Conservation (phyloP, 2,797 vertebrate genomes). For the Sciaenops ocellatus region DNA sequence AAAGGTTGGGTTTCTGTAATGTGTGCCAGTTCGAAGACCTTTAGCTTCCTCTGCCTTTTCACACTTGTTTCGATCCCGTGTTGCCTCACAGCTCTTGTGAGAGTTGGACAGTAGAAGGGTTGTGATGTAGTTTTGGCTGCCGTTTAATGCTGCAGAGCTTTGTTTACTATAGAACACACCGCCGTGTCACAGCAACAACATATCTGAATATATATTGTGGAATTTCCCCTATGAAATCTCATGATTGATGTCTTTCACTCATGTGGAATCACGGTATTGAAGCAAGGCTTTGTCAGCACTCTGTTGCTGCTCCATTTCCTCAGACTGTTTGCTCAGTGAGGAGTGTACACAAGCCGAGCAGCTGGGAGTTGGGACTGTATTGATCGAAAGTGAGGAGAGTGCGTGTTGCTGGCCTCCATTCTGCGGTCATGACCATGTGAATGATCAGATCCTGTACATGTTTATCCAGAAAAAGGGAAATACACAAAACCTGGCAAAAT, state of each 20-base stretch:
- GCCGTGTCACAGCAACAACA: constrained; percentile 7
- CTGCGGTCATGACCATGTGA: constrained; percentile 58
- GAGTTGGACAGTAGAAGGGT: constrained; percentile 32
- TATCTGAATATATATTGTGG: constrained; percentile 9
- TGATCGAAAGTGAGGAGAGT: constrained; percentile 61
- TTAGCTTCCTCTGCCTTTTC: constrained; percentile 25
- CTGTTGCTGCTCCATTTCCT: constrained; percentile 61
- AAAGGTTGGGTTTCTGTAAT: constrained; percentile 19
- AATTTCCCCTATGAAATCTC: constrained; percentile 15
- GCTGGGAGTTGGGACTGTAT: constrained; percentile 63
- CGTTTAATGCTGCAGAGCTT: constrained; percentile 26
- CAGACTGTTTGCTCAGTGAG: constrained; percentile 63
- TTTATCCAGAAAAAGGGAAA: constrained; percentile 26
- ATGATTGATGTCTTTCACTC: constrained; percentile 32
- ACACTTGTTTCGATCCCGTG: constrained; percentile 11
- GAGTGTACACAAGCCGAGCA: constrained; percentile 66
- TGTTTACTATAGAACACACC: constrained; percentile 37
- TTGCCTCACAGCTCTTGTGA: constrained; percentile 45
- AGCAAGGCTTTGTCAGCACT: constrained; percentile 58
- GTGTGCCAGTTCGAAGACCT: constrained; percentile 47
- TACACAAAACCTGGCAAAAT: constrained; percentile 10
- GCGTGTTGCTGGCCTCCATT: constrained; percentile 48
- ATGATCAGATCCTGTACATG: constrained; percentile 53
- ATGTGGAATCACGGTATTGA: constrained; percentile 49
- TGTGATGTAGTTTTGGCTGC: constrained; percentile 55